These are phyloP conservation scores for Crioceris asparagi DNA, from an alignment of 2,888 invertebrate genomes.

Conservation along the genomic window DNA sequence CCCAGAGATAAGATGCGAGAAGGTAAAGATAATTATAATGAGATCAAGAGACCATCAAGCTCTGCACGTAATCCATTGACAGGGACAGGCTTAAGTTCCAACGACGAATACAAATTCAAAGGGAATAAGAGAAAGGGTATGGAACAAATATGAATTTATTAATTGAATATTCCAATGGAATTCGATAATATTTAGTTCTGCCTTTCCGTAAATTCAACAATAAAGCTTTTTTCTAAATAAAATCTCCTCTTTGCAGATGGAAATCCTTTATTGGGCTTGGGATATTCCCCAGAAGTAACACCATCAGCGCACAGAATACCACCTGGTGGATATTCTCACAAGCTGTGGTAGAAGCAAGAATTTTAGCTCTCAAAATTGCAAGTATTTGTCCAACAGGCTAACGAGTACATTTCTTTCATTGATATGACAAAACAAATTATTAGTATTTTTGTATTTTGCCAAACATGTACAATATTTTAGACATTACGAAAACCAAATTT, in stretches of 20 bases:
- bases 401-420: no score
- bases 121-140: conserved; percentile 23
- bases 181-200: no score
- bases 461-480: no score
- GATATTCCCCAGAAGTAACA: conserved; percentile 27
- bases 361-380: no score
- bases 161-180: no score
- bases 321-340: conserved; percentile 36
- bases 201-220: no score
- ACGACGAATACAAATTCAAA: conserved; percentile 28
- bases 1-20: conserved; percentile 12
- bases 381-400: no score
- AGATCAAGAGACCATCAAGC: conserved; percentile 22
- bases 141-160: no score
- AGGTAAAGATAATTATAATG: conserved; percentile 19
- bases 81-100: conserved; percentile 30
- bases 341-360: conserved; percentile 35
- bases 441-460: no score
- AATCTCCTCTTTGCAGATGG: conserved; percentile 28
- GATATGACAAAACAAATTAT: no score
- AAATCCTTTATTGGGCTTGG: conserved; percentile 34
- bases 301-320: conserved; percentile 30
- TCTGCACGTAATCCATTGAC: conserved; percentile 33
- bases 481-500: neutral
- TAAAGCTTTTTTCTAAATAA: neutral